Evolutionary conservation across 2,888 invertebrate genomes (phyloP), one percentile per base, ranked within the genome.

Genomic region (Metallyticus violacea): DNA sequence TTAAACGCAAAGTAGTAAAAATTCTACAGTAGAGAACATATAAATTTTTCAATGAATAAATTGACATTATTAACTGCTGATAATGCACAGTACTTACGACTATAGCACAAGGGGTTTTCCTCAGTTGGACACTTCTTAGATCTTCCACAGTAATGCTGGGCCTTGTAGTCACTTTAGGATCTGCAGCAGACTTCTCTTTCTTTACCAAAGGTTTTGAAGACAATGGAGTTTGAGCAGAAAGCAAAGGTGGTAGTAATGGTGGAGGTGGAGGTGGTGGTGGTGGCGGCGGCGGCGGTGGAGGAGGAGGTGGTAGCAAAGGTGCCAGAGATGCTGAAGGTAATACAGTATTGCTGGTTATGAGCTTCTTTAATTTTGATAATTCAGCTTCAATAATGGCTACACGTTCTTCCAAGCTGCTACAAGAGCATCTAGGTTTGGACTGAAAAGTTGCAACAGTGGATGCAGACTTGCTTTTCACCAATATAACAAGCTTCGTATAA

Each of bases 141-240:
- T 91, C 92, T 30, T 92, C 91, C 7, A 91, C 91, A 6, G 91
- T 92, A 62, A 92, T 92, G n/a, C 89, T 40, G 2, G 91, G 91
- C 85, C 91, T 89, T 40, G 83, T 22, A 15, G 28, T 27, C 2
- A 2, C 26, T 7, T 77, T 83, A n/a, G 25, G 25, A 77, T n/a
- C n/a, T n/a, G 25, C 6, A 77, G 25, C 22, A 77, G 2, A 28
- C n/a, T 26, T 77, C 25, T 76, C 29, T 25, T 83, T 77, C 15
- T 62, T 81, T 81, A 26, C 6, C 9, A 30, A 26, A 25, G 40
- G 40, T 22, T 28, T 9, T 28, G 22, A 7, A n/a, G 26, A 15
- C n/a, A 27, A 2, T 62, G n/a, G n/a, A 6, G 77, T 2, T 77
- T 0, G 22, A 25, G 25, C n/a, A 2, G 77, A 25, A 0, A 9